These are phyloP conservation scores for Anisognathus igniventris DNA, from an alignment of 2,797 vertebrate species.

Conservation along the genomic window DNA sequence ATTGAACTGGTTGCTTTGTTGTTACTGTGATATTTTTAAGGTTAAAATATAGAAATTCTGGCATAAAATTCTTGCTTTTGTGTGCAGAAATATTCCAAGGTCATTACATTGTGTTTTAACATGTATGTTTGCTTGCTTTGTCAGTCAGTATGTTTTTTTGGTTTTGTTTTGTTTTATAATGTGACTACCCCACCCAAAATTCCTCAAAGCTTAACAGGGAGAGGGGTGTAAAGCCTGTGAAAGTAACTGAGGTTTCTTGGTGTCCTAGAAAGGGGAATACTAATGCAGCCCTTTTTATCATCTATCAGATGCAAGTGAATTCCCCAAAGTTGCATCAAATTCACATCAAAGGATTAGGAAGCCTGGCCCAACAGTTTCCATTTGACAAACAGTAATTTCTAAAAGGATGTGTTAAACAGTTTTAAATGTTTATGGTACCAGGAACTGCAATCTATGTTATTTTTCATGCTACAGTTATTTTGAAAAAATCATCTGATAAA, in stretches of 20 bases:
- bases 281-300: background rate
- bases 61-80: background rate
- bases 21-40: background rate
- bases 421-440: background rate
- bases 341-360: background rate
- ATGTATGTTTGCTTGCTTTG: background rate
- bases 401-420: background rate
- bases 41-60: background rate
- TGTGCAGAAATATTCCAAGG: background rate
- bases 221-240: background rate
- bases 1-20: background rate
- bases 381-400: background rate
- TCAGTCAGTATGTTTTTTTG: background rate
- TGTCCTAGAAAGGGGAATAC: background rate
- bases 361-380: accelerated
- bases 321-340: background rate
- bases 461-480: background rate
- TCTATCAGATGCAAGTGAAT: background rate
- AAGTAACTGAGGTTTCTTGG: background rate
- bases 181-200: background rate
- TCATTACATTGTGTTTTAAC: background rate
- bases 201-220: background rate
- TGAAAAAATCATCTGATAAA: background rate
- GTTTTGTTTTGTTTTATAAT: background rate
- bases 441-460: background rate